These are phyloP conservation scores for Ecliptopera silaceata DNA, from an alignment of 2,888 invertebrate genomes.

Conservation along the genomic window DNA sequence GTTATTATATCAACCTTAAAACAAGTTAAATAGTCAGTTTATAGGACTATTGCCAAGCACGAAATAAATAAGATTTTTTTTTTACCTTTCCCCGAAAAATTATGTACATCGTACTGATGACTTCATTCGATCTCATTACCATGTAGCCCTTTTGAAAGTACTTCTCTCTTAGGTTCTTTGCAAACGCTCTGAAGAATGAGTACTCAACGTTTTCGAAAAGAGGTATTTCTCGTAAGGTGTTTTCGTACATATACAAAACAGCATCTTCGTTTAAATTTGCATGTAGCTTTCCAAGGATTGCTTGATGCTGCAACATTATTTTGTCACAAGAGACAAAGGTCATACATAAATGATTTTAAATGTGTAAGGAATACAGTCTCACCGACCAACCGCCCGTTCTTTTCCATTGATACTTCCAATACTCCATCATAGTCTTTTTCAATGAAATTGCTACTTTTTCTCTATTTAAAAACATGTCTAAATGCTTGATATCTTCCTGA, in stretches of 20 bases:
- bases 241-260: slow-evolving; percentile 79
- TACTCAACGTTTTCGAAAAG: slow-evolving; percentile 78
- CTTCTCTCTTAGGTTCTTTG: slow-evolving; percentile 70
- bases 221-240: slow-evolving; percentile 78
- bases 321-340: not conserved
- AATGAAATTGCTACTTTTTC: slow-evolving; percentile 66
- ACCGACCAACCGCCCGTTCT: slow-evolving; percentile 79
- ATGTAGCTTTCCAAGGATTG: slow-evolving; percentile 75
- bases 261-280: slow-evolving; percentile 81
- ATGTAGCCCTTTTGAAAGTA: slow-evolving; percentile 77
- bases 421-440: slow-evolving; percentile 65
- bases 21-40: not conserved
- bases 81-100: slow-evolving; percentile 76
- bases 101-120: slow-evolving; percentile 69
- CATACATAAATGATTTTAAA: not conserved
- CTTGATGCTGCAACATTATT: slow-evolving; percentile 61
- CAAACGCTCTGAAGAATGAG: slow-evolving; percentile 80
- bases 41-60: not conserved
- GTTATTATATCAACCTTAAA: slow-evolving; percentile 70
- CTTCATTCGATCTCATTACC: slow-evolving; percentile 72
- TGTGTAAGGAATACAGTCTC: slow-evolving; percentile 32
- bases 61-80: too few relatives aligned
- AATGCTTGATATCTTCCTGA: slow-evolving; percentile 73
- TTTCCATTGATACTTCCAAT: slow-evolving; percentile 80
- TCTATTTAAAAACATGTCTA: slow-evolving; percentile 69